Base-by-base conservation (phyloP, 1,140 invertebrate genomes). In the Piezodorus guildinii region DNA sequence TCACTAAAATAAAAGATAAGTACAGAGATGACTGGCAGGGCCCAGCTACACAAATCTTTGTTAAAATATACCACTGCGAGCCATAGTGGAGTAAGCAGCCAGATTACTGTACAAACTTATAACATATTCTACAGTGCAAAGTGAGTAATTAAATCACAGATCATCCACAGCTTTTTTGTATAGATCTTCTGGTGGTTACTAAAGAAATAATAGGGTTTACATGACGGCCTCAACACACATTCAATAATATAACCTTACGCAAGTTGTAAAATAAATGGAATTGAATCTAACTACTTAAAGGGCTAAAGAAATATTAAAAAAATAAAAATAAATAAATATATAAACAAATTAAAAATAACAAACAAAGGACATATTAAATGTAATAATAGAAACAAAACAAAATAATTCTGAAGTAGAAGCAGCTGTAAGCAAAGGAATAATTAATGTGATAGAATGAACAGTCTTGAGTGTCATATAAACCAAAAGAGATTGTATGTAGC, bases 51-150 rank as follows among this genome's bases (percentile, higher is more conserved):
- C 58, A 60, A 60, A 60, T 60, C 25, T 60, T 60, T 25, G 43
- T 60, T 44, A 60, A 60, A 60, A 60, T 60, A 60, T 43, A 60
- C 58, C 58, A 60, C 58, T 60, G 58, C 58, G 58, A 60, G 58
- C 39, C 58, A 60, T 60, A 60, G 58, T 60, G 58, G 58, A 60
- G 58, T 39, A 60, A 60, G 58, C 58, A 60, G 58, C 58, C 58
- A 60, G 58, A 60, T 60, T 60, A 60, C 58, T 60, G 58, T 60
- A 60, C 58, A 60, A 60, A 60, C 58, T 60, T 25, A 60, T 39
- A 60, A 60, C 58, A 60, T 60, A 39, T 39, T 60, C 58, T 60
- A 60, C 58, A 60, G 58, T 60, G 58, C 58, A 60, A 25, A 43
- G 58, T 60, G 58, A 60, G 30, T 60, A 60, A 60, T 60, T 43